Evolutionary conservation across 2,888 invertebrate genomes (phyloP), one percentile per base, ranked within the genome.

Genomic region (Chalcosyrphus nemorum): DNA sequence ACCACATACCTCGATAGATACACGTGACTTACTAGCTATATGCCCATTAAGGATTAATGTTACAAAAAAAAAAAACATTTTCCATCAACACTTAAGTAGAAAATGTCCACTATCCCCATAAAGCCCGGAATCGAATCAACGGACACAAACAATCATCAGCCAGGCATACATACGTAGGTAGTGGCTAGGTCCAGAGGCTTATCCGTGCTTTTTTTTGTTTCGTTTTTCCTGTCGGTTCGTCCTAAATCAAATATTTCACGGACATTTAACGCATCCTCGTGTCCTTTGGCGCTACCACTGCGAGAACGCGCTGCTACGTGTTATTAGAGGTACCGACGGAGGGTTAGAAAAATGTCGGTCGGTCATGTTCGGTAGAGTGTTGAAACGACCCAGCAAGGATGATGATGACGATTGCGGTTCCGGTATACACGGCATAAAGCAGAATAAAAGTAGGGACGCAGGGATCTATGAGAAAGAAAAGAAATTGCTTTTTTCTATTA

Each of bases 401-500:
- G 43, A 61, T 78, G 63, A 78, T 71, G 71, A 75, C 65, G 54
- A 78, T 47, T 63, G 63, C 38, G 77, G 71, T 78, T 71, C 47
- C 54, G 7, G 11, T 35, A 61, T 65, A 17, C 19, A 47, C 2
- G 19, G 11, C 38, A 47, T 35, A 21, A 41, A 43, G 24, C 9
- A 59, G 45, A 43, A 56, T 27, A 45, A 13, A 32, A 15, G 9
- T 3, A 27, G 13, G 43, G 29, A 43, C 19, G 15, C 19, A 29
- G 2, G n/a, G 43, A 45, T 32, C 41, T 35, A 19, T 19, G 74
- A 38, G 43, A 63, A 59, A 74, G 74, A 74, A 80, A 66, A 80
- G 74, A 80, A 74, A 74, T 80, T 66, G 74, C 61, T 80, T 80
- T 80, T 80, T 80, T 74, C 80, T 68, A 80, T 74, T 80, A 80